Evolutionary conservation across 2,797 vertebrate species (phyloP).

Genomic region (Pelochelys cantorii): DNA sequence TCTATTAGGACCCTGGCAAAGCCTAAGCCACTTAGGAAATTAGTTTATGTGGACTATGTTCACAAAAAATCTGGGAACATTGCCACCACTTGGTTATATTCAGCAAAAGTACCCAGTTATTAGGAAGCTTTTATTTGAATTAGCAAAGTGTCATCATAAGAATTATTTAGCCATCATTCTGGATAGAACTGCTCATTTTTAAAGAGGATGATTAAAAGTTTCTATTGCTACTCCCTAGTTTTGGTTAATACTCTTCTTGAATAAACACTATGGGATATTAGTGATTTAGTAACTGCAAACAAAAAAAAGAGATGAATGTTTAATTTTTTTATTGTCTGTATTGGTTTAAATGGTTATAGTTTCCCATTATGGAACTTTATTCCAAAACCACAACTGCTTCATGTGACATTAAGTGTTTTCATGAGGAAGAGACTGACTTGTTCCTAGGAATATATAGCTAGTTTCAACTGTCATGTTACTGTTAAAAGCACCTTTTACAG

Average conservation of each 20-base stretch:
- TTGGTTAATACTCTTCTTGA: slow-evolving; percentile 1
- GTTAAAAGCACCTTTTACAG: not conserved
- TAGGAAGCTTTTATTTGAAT: slow-evolving; percentile 43
- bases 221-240: not conserved
- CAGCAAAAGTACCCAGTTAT: not conserved
- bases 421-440: not conserved
- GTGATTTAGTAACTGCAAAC: not conserved
- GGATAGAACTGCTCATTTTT: not conserved
- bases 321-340: not conserved
- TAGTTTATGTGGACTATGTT: not conserved
- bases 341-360: not conserved
- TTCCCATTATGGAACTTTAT: not conserved
- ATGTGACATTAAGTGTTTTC: not conserved
- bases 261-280: not conserved
- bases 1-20: not conserved
- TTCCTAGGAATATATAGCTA: not conserved
- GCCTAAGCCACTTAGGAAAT: not conserved
- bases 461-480: not conserved
- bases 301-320: not conserved
- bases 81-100: not conserved
- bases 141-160: slow-evolving; percentile 12
- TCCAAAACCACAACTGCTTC: not conserved
- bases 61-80: not conserved
- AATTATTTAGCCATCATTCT: not conserved
- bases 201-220: not conserved